These are phyloP conservation scores for Barbus barbus DNA, from an alignment of 2,113 vertebrate species.

Conservation along the genomic window DNA sequence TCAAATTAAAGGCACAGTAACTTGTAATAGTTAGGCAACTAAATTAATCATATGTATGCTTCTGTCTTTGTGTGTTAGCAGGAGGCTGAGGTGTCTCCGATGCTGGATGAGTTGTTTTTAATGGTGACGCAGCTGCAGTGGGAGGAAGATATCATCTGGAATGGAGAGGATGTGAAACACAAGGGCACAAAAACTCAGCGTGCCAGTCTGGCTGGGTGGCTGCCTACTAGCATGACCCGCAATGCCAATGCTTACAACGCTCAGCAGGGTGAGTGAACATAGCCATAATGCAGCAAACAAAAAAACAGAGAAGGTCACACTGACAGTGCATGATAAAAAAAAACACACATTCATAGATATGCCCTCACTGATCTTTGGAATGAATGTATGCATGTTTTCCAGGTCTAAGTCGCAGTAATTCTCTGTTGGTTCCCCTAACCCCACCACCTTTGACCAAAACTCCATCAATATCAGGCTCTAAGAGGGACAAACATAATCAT, in stretches of 20 bases:
- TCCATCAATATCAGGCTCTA: slow-evolving; percentile 77
- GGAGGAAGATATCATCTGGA: slow-evolving; percentile 99
- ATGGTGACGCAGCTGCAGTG: slow-evolving; percentile 98
- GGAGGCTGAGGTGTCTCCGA: slow-evolving; percentile 44
- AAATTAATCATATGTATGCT: neutral
- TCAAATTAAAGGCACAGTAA: neutral
- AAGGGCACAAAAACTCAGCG: slow-evolving; percentile 96
- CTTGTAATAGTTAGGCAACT: neutral
- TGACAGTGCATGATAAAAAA: neutral
- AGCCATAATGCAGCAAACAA: neutral
- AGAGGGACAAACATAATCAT: slow-evolving; percentile 83
- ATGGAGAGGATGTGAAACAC: slow-evolving; percentile 97
- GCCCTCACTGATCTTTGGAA: neutral
- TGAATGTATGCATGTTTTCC: slow-evolving; percentile 20
- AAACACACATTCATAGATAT: neutral
- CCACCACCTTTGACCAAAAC: slow-evolving; percentile 81
- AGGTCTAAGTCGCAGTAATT: slow-evolving; percentile 89
- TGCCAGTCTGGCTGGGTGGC: slow-evolving; percentile 95
- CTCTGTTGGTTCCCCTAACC: slow-evolving; percentile 77
- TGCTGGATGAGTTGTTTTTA: slow-evolving; percentile 94
- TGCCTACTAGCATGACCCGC: slow-evolving; percentile 97
- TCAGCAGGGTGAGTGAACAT: slow-evolving; percentile 84
- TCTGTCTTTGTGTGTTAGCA: neutral
- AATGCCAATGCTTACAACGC: slow-evolving; percentile 97
- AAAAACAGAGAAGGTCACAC: neutral